Evolutionary conservation across 1,140 invertebrate species (phyloP), one percentile per base, ranked within the genome.

Genomic region (Amyelois transitella): DNA sequence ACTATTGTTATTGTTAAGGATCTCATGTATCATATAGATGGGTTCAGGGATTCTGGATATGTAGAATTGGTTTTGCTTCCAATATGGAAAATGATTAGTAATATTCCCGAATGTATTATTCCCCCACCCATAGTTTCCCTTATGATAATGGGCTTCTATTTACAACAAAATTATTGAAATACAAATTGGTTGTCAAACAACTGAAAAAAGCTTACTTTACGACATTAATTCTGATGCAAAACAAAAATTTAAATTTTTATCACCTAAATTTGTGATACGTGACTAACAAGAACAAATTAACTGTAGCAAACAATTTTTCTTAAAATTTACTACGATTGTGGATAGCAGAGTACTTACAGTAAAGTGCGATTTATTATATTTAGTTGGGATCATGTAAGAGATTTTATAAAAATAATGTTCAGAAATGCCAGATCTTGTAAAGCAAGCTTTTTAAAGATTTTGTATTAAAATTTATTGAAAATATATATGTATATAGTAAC

Each of bases 1-100:
- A 78, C 74, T 81, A 82, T 84, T 77, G 75, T 87, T 84, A 87
- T 84, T 78, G 80, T 82, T 85, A 84, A 87, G 83, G 84, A 84
- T 87, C 84, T 87, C 84, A 83, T 81, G 78, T 83, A 84, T 82
- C 72, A 76, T 72, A 74, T 83, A 75, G 69, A 69, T 66, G 77
- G 58, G 75, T 74, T 75, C 64, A 68, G 77, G 77, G 73, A 78
- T 81, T 83, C 81, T 83, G 80, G 79, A 83, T 75, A 79, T 60
- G 67, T 69, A 70, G 66, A 61, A 72, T 69, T 60, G 55, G 43
- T 60, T 55, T 60, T 64, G 64, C 53, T 64, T 63, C 52, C 55
- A 64, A 64, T 49, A 50, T 64, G 54, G 61, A 44, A 58, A 38
- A 56, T 51, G 2, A 8, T 20, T 20, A 4, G 28, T 32, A 32